Percentiles rank a stretch among this genome's conserved stretches.
Conservation (phyloP, 2,888 invertebrate species). For the Cephus sareptanus region DNA sequence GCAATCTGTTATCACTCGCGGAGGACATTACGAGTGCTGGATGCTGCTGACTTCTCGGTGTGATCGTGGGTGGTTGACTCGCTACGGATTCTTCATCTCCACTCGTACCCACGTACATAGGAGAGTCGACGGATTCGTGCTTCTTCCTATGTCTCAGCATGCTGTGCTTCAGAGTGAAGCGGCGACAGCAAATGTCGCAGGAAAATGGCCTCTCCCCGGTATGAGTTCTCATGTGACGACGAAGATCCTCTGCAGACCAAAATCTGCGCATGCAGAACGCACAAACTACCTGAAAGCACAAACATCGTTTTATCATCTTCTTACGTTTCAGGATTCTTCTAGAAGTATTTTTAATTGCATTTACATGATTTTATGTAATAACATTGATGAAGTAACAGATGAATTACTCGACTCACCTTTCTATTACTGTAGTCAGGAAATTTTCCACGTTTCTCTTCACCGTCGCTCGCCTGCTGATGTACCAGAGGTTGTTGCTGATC, state of each 20-base stretch:
- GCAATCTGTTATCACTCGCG: conserved; percentile 39
- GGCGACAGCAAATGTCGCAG: conserved; percentile 87
- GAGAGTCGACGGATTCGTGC: conserved; percentile 75
- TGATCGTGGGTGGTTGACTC: conserved; percentile 51
- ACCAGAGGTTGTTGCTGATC: conserved; percentile 58
- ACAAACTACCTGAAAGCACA: conserved; percentile 76
- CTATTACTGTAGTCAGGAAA: conserved; percentile 89
- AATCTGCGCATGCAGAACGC: conserved; percentile 93
- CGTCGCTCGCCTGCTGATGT: conserved; percentile 71
- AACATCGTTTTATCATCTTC: not conserved
- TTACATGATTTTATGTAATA: not conserved
- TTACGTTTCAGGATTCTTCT: not conserved
- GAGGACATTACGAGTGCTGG: conserved; percentile 31
- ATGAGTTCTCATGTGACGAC: conserved; percentile 94
- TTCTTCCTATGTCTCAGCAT: conserved; percentile 94
- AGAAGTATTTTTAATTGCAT: not conserved
- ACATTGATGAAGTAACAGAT: not conserved
- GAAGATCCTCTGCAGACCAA: conserved; percentile 94
- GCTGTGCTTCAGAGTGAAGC: conserved; percentile 93
- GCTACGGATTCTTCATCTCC: conserved; percentile 68
- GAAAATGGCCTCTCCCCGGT: conserved; percentile 93
- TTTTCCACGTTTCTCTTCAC: conserved; percentile 79
- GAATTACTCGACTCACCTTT: conserved; percentile 70
- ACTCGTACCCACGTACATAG: conserved; percentile 69
- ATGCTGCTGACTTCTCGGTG: conserved; percentile 53